These are phyloP conservation scores for Andrena bucephala DNA, from an alignment of 2,888 invertebrate genomes.

Conservation along the genomic window DNA sequence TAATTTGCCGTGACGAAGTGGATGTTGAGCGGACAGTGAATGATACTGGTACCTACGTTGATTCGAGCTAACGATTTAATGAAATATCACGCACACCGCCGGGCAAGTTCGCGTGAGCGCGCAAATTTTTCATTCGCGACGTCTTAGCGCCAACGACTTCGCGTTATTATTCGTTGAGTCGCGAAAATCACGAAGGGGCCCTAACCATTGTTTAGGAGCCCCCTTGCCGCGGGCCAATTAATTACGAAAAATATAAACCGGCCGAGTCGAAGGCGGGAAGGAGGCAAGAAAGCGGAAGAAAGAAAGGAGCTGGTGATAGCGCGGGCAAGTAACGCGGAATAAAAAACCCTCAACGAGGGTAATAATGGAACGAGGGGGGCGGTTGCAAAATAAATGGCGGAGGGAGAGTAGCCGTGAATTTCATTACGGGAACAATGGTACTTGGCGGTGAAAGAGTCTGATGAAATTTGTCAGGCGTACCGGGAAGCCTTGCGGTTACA, in stretches of 20 bases:
- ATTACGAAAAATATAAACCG: conserved; percentile 54
- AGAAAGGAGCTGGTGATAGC: conserved; percentile 8
- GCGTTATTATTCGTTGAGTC: conserved; percentile 33
- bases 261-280: background rate
- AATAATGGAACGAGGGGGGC: conserved; percentile 47
- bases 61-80: background rate
- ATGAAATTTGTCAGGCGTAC: conserved; percentile 44
- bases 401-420: conserved; percentile 55
- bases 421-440: conserved; percentile 57
- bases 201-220: conserved; percentile 46
- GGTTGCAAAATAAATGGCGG: conserved; percentile 48
- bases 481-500: background rate
- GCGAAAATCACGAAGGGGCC: conserved; percentile 24
- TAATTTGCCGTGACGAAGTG: too few species aligned
- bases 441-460: conserved; percentile 41
- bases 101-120: background rate
- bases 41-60: background rate
- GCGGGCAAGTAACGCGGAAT: conserved; percentile 44
- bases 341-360: conserved; percentile 53
- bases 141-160: conserved; percentile 16
- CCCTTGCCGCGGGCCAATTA: conserved; percentile 35
- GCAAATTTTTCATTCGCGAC: conserved; percentile 2
- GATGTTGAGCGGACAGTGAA: too few species aligned
- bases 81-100: background rate
- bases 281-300: background rate